Base-by-base conservation (phyloP, 2,888 invertebrate species). In the Unio pictorum region DNA sequence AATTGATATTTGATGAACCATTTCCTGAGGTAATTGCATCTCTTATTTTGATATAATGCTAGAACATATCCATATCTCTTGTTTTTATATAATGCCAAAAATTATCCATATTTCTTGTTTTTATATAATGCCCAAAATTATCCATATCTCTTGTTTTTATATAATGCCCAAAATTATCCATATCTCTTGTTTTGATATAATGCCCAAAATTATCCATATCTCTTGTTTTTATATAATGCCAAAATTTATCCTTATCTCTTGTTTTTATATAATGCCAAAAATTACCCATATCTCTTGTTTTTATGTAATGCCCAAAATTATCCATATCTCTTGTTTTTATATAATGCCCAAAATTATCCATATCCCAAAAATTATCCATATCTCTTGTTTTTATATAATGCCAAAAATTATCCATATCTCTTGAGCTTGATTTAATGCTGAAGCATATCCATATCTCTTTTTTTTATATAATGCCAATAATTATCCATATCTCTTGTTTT, bases 1-100 rank as follows among this genome's bases (percentile, higher is more conserved):
- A 96, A 86, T 90, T 95, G 17, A 94, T 97, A 26, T 95, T 95
- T 88, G 95, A 96, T 90, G 97, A 98, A 81, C 92, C 81, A 7
- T 89, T 86, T 74, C 70, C 86, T 58, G 90, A 90, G 75, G 90
- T 90, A 74, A 81, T 93, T 81, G 66, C 2, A 61, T 8, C 20
- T 57, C 23, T 23, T 23, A 0, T 23, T 11, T n/a, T n/a, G 6
- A 6, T 60, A 26, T 20, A 23, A 23, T 23, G 23, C 23, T 23
- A 23, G 23, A 23, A 23, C 23, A 57, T 45, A 23, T 6, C 23
- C 7, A 18, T 20, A n/a, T 60, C 26, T 15, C 61, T 60, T 26
- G 26, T 23, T 23, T 23, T 23, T 23, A 23, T 23, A 23, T 23
- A 23, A 23, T 23, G 23, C 23, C 23, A 23, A 23, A 23, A 23